phyloP scores from a whole-genome alignment of 2,113 vertebrate genomes.

The Psilopogon haemacephalus region DNA sequence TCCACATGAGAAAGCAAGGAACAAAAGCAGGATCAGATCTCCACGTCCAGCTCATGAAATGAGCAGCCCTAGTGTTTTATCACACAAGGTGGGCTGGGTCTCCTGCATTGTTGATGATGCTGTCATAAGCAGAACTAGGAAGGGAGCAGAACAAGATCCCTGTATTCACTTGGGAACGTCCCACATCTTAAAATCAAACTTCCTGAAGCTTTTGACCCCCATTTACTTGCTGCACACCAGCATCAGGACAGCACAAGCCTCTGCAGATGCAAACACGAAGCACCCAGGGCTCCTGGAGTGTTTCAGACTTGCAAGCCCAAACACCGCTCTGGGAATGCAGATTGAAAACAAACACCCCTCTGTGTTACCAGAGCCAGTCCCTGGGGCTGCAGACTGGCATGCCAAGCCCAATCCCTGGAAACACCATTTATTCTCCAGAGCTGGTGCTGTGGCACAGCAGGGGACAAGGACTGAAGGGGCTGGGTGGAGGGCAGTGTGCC shows the following conservation, averaged over 20 bases:
- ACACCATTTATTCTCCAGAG: neutral
- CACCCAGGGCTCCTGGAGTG: neutral
- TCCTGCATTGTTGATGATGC: neutral
- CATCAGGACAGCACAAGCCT: neutral
- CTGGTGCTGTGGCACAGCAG: fast-evolving
- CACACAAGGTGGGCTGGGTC: fast-evolving
- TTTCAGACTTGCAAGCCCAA: neutral
- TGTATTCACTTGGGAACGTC: neutral
- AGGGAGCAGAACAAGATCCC: neutral
- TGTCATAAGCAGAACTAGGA: neutral
- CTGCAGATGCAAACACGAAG: neutral
- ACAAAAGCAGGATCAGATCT: neutral
- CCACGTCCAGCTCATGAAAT: neutral
- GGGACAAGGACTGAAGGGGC: fast-evolving
- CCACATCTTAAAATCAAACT: neutral
- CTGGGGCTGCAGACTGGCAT: neutral
- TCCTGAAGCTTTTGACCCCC: neutral
- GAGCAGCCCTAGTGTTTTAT: neutral
- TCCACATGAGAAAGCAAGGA: neutral
- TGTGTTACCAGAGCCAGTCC: fast-evolving
- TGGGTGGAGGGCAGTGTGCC: neutral
- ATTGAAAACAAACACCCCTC: neutral
- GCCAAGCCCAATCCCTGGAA: neutral
- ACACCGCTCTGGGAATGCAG: neutral
- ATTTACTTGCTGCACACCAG: neutral